A percentile compares a stretch with the other conserved stretches of the same genome.
Conservation (phyloP, 2,888 invertebrate genomes). For the Uropetala carovei region DNA sequence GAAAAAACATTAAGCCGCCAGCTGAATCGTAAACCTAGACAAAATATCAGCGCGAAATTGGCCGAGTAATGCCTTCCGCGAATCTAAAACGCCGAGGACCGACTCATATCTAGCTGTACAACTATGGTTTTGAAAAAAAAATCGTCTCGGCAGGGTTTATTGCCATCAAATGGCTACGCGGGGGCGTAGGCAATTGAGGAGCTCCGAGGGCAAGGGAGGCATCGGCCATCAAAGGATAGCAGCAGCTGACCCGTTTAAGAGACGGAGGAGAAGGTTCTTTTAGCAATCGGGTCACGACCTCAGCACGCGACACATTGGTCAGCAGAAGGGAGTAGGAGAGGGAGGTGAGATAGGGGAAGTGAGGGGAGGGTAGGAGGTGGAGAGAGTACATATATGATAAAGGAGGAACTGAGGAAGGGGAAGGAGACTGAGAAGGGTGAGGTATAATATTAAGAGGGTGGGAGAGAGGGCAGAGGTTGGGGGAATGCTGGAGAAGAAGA, state of each 20-base stretch:
- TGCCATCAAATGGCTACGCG: constrained; percentile 46
- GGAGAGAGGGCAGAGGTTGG: neutral
- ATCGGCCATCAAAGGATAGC: constrained; percentile 13
- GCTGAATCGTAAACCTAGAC: too few relatives aligned
- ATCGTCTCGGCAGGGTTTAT: neutral
- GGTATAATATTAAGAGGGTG: neutral
- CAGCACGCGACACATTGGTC: constrained; percentile 53
- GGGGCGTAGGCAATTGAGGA: constrained; percentile 44
- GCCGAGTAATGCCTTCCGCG: too few relatives aligned
- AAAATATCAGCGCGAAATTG: too few relatives aligned
- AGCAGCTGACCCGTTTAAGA: constrained; percentile 12
- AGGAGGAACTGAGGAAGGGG: neutral
- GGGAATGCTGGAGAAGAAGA: neutral
- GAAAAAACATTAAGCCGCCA: too few relatives aligned
- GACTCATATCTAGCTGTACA: too few relatives aligned
- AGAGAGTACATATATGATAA: neutral
- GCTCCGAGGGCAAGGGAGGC: neutral
- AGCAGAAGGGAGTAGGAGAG: neutral
- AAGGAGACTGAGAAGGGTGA: neutral
- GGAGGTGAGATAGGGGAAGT: neutral
- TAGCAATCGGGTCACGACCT: constrained; percentile 46
- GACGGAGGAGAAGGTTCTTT: neutral
- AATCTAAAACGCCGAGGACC: too few relatives aligned
- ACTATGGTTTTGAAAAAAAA: neutral
- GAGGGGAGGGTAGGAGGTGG: neutral